Evolutionary conservation across 2,113 vertebrate genomes (phyloP).

Genomic region (Aptenodytes patagonicus): DNA sequence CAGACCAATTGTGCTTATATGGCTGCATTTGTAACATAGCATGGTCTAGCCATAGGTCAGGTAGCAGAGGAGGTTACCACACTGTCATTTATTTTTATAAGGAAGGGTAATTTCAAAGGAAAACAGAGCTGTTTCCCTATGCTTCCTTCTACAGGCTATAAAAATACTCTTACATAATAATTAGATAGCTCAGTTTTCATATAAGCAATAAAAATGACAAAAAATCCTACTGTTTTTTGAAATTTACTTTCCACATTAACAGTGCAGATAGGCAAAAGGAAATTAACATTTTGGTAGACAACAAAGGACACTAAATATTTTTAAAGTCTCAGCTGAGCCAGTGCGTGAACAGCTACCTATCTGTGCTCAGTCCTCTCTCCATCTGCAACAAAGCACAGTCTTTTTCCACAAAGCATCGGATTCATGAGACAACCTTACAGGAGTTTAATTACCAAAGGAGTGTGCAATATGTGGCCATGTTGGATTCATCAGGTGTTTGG

Average conservation of each 20-base stretch:
- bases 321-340: background rate
- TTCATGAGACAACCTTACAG: slow-evolving; percentile 33
- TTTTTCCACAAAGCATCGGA: slow-evolving; percentile 46
- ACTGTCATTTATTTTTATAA: background rate
- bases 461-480: background rate
- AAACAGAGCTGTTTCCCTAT: background rate
- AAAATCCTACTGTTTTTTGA: background rate
- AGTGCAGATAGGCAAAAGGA: background rate
- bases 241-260: background rate
- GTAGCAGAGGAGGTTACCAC: background rate
- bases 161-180: background rate
- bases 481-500: slow-evolving; percentile 33
- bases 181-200: background rate
- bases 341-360: background rate
- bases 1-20: background rate
- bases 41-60: background rate
- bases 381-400: background rate
- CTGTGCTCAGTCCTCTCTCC: background rate
- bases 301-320: background rate
- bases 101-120: background rate
- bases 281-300: background rate
- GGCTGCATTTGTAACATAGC: background rate
- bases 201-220: background rate
- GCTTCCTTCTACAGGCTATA: background rate
- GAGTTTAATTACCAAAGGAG: slow-evolving; percentile 62